Evolutionary conservation across 2,888 invertebrate genomes (phyloP), one percentile per base, ranked within the genome.

Genomic region (Hemaris fuciformis): DNA sequence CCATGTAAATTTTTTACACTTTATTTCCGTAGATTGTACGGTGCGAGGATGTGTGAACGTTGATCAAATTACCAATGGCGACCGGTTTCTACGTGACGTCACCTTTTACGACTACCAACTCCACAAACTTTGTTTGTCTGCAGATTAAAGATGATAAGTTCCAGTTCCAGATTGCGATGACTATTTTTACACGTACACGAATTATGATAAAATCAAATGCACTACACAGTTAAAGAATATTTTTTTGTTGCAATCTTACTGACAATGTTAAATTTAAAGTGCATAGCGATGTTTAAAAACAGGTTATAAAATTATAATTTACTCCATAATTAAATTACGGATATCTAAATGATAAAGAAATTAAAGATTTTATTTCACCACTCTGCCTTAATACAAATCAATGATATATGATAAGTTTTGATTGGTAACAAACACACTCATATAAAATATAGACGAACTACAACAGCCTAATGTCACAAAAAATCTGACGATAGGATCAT

Each of bases 11-110:
- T 23, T 53, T 31, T 31, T 53, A 53, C 53, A 53, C 31, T 18
- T 31, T 53, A 53, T 53, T 53, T 53, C 53, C 31, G 53, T 31
- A 27, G 48, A 25, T 48, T 48, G 48, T 27, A 15, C 8, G 22
- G 13, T 1, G 22, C 13, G 20, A 45, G 45, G 48, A 48, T 27
- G 27, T 48, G 48, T 48, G 48, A 27, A 18, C 25, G 18, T 25
- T 53, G 27, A 18, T 53, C 18, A 48, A 53, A 31, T 53, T 53
- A 31, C 18, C 23, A 22, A 46, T 27, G 53, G 53, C 6, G 15
- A 53, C 53, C 27, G 53, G 31, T 53, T 53, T 53, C 15, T 31
- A 20, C 18, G 31, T 53, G 53, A 31, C 31, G 53, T 53, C 53
- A 53, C 18, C 53, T 53, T 45, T 22, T 10, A 43, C 10, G 38